Conservation (phyloP, 2,888 invertebrate genomes). For the Dromius quadrimaculatus region DNA sequence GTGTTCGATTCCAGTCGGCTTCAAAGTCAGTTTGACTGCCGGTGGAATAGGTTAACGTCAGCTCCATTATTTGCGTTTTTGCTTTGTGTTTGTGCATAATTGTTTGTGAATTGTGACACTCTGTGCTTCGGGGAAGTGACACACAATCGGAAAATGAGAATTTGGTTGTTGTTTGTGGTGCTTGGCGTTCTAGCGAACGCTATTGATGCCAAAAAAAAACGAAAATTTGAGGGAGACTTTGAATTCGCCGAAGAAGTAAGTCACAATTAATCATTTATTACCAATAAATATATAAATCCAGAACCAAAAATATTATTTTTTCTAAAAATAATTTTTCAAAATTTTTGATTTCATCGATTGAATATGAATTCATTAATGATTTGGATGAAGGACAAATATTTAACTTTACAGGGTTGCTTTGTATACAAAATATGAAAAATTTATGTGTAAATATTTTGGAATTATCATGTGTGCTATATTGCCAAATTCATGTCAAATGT, state of each 20-base stretch:
- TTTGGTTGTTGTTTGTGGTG: conserved; percentile 67
- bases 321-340: no score
- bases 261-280: conserved; percentile 22
- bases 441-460: no score
- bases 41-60: conserved; percentile 25
- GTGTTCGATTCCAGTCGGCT: conserved; percentile 6
- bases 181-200: conserved; percentile 64
- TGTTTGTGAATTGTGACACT: conserved; percentile 20
- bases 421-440: no score
- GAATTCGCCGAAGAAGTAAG: conserved; percentile 84
- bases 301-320: no score
- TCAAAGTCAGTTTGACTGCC: conserved; percentile 43
- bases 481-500: no score
- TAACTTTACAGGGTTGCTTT: no score
- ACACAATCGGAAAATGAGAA: conserved; percentile 61
- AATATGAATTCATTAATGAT: no score
- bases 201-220: conserved; percentile 72
- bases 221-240: conserved; percentile 82
- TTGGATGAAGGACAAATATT: no score
- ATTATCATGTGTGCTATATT: no score
- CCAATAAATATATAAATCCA: no score
- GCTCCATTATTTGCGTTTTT: conserved; percentile 39
- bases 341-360: no score
- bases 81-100: conserved; percentile 15
- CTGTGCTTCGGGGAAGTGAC: conserved; percentile 16